Conservation (phyloP, 2,888 invertebrate genomes). For the Tachina grossa region DNA sequence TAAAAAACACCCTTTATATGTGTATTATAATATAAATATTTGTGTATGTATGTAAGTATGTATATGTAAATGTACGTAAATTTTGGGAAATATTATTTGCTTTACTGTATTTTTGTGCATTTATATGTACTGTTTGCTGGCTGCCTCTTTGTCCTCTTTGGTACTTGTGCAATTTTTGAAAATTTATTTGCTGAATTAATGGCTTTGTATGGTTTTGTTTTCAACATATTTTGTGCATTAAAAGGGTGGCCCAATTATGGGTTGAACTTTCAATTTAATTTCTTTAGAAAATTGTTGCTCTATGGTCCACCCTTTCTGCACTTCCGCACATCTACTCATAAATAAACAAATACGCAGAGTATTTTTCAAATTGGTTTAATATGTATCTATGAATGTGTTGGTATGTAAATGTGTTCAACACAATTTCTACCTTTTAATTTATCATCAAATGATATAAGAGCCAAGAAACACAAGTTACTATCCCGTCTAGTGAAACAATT, state of each 20-base stretch:
- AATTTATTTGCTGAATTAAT: slow-evolving; percentile 66
- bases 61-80: no score
- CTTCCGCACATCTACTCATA: neutral
- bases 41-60: neutral
- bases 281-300: neutral
- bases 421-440: slow-evolving; percentile 63
- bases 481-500: slow-evolving; percentile 21
- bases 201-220: slow-evolving; percentile 34
- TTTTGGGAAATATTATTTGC: slow-evolving; percentile 3
- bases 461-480: slow-evolving; percentile 21
- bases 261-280: no score
- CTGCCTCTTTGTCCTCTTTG: slow-evolving; percentile 43
- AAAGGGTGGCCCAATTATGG: neutral
- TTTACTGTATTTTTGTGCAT: neutral
- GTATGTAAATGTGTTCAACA: slow-evolving; percentile 1
- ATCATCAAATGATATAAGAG: slow-evolving; percentile 53
- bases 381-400: neutral
- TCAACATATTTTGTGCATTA: neutral
- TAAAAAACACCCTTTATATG: no score
- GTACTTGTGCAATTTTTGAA: slow-evolving; percentile 38
- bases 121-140: slow-evolving; percentile 21
- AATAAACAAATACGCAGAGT: neutral
- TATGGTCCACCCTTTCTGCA: neutral
- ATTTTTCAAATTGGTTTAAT: slow-evolving; percentile 10
- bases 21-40: neutral